These are phyloP conservation scores for Enteromius treurensis DNA, from an alignment of 2,797 vertebrate genomes.

Conservation along the genomic window DNA sequence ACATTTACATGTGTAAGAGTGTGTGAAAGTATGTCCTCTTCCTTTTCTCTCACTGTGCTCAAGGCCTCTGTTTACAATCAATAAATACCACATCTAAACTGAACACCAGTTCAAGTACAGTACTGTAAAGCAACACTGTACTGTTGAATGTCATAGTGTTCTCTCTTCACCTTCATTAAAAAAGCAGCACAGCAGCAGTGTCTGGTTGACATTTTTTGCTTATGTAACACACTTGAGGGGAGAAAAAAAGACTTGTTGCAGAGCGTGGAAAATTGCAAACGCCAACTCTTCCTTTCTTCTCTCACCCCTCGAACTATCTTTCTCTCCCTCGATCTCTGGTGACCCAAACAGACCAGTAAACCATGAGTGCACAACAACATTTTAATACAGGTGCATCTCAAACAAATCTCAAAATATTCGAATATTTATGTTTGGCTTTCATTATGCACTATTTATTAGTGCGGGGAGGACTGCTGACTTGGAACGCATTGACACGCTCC, in stretches of 20 bases:
- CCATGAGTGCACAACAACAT: too few relatives aligned
- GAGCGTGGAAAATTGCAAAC: neutral
- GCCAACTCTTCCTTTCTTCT: conserved; percentile 1
- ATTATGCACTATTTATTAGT: too few relatives aligned
- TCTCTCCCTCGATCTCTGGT: neutral
- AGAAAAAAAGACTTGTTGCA: neutral
- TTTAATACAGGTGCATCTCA: too few relatives aligned
- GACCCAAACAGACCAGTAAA: neutral
- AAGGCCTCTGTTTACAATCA: neutral
- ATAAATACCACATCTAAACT: neutral
- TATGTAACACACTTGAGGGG: conserved; percentile 13
- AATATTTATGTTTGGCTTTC: too few relatives aligned
- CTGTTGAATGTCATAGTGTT: neutral
- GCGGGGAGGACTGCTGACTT: too few relatives aligned
- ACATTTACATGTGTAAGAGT: conserved; percentile 29
- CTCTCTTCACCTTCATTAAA: neutral
- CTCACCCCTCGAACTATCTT: neutral
- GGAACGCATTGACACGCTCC: too few relatives aligned
- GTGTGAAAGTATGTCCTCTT: conserved; percentile 8
- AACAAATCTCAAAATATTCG: too few relatives aligned
- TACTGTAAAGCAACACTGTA: neutral
- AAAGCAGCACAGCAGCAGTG: neutral
- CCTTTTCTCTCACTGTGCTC: neutral
- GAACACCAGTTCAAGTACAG: neutral
- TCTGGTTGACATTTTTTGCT: conserved; percentile 11